phyloP scores from a whole-genome alignment of 2,797 vertebrate species.

The Crenichthys baileyi region DNA sequence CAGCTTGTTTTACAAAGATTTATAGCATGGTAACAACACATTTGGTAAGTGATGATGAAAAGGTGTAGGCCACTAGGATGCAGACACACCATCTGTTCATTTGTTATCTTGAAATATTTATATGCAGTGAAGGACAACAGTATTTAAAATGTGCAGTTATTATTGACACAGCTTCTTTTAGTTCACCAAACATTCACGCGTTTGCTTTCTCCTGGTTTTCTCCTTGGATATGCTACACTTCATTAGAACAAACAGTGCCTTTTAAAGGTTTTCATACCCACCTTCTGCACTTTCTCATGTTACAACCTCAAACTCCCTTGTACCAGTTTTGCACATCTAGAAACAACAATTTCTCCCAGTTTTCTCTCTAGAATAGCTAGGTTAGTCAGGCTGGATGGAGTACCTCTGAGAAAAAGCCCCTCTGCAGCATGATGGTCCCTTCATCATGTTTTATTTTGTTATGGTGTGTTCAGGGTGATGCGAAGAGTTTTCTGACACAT shows the following conservation, averaged over 20 bases:
- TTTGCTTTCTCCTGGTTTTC: background rate
- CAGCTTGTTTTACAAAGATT: slow-evolving; percentile 15
- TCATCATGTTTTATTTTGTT: background rate
- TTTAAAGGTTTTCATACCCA: background rate
- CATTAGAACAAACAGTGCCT: slow-evolving; percentile 15
- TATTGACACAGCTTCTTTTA: slow-evolving; percentile 32
- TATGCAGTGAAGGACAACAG: slow-evolving; percentile 13
- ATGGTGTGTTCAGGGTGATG: background rate
- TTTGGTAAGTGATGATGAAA: background rate
- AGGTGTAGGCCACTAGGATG: slow-evolving; percentile 10
- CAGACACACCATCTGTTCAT: slow-evolving; percentile 13
- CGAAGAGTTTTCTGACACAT: background rate
- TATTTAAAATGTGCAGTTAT: background rate
- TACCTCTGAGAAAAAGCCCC: background rate
- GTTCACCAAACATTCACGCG: background rate
- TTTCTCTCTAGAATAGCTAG: background rate
- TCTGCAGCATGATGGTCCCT: background rate
- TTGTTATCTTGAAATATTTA: slow-evolving; percentile 14
- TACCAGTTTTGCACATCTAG: too few species aligned
- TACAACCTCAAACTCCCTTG: background rate
- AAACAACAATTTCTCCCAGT: too few species aligned
- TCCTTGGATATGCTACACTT: slow-evolving; percentile 10
- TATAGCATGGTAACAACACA: background rate
- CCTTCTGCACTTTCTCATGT: background rate
- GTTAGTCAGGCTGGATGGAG: background rate